phyloP scores from a whole-genome alignment of 2,113 vertebrate species.

The Boulengeromyrus knoepffleri region DNA sequence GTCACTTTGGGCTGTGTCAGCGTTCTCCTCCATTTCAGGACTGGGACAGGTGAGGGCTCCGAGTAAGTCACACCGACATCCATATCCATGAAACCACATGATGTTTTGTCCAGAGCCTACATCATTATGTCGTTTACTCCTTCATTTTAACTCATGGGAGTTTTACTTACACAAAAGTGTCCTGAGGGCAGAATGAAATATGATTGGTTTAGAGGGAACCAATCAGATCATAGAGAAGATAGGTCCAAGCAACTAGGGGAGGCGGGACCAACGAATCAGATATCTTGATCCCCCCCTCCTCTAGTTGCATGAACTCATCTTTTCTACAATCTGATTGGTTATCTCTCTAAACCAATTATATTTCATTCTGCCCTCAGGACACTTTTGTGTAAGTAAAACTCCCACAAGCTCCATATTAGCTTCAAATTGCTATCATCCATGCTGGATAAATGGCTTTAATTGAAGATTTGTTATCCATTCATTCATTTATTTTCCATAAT shows the following conservation, averaged over 20 bases:
- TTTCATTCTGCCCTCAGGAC: neutral
- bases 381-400: neutral
- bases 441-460: neutral
- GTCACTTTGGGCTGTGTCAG: conserved; percentile 55
- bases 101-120: neutral
- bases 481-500: neutral
- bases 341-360: neutral
- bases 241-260: neutral
- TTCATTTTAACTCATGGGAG: neutral
- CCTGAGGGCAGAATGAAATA: neutral
- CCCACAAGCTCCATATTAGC: neutral
- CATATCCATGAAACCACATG: neutral
- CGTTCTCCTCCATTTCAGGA: conserved; percentile 60
- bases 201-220: neutral
- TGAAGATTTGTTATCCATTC: neutral
- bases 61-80: neutral
- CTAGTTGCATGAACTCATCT: neutral
- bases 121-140: neutral
- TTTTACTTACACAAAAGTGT: neutral
- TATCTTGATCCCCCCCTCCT: neutral
- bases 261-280: neutral
- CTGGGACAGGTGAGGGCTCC: conserved; percentile 54
- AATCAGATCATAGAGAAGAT: neutral
- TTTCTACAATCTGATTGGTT: neutral
- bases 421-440: neutral